Percentiles rank a stretch among this genome's conserved stretches.
Conservation (phyloP, 2,797 vertebrate species). For the Mormyrops attenuatus region DNA sequence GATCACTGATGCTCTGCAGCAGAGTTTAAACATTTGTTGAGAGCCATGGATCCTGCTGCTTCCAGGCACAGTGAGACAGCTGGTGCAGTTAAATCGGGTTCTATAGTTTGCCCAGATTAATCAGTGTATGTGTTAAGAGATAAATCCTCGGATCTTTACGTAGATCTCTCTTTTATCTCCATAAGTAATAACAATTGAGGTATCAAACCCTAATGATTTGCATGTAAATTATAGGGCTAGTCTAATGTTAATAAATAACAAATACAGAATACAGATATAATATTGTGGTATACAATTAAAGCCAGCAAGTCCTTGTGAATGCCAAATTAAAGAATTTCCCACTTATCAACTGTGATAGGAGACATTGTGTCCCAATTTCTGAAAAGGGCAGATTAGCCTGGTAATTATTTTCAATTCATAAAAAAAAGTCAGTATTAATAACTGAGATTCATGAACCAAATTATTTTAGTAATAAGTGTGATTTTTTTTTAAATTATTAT, state of each 20-base stretch:
- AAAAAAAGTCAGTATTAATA: conserved; percentile 16
- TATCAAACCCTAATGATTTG: background rate
- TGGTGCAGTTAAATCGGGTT: background rate
- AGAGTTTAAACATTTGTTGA: background rate
- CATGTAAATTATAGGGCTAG: background rate
- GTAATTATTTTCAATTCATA: conserved; percentile 18
- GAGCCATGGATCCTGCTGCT: background rate
- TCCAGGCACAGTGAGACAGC: background rate
- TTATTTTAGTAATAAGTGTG: background rate
- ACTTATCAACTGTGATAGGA: background rate
- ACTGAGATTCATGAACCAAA: conserved; percentile 11
- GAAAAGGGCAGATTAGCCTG: background rate
- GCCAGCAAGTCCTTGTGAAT: background rate
- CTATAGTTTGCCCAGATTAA: background rate
- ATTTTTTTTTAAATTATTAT: background rate
- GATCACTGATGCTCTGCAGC: background rate
- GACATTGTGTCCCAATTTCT: conserved; percentile 3
- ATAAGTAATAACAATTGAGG: background rate
- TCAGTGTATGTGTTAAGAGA: background rate
- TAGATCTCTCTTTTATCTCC: background rate
- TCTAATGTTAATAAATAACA: background rate
- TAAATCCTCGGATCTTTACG: background rate
- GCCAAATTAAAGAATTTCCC: background rate
- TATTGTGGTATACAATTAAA: background rate
- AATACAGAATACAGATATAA: background rate